Conservation (phyloP, 2,888 invertebrate genomes). For the Acanthococcus lagerstroemiae region DNA sequence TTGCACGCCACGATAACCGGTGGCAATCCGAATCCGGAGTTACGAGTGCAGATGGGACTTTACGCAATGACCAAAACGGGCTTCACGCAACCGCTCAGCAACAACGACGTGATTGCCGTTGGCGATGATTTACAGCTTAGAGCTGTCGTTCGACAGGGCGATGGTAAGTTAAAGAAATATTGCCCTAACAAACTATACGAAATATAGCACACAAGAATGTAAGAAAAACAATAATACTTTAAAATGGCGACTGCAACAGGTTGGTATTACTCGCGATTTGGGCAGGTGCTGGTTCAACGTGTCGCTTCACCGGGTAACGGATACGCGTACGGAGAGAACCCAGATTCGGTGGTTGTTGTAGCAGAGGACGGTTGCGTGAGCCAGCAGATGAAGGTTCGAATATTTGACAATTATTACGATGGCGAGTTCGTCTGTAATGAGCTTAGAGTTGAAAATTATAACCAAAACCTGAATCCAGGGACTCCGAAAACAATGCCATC, state of each 20-base stretch:
- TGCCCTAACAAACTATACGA: neutral
- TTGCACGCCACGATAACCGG: neutral
- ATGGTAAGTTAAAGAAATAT: conserved; percentile 1
- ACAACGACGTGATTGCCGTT: conserved; percentile 2
- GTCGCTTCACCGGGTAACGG: neutral
- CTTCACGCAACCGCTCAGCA: conserved; percentile 1
- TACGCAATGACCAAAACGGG: conserved; percentile 6
- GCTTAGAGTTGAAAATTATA: too few relatives aligned
- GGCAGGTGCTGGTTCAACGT: conserved; percentile 7
- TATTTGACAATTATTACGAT: too few relatives aligned
- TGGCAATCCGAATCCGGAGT: neutral
- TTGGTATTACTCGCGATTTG: conserved; percentile 20
- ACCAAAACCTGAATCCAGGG: too few relatives aligned
- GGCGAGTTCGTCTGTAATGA: too few relatives aligned
- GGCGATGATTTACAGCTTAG: conserved; percentile 9
- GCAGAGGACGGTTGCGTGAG: conserved; percentile 19
- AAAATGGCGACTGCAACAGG: neutral
- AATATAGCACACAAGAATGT: neutral
- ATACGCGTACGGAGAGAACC: conserved; percentile 15
- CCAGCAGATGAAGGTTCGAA: conserved; percentile 12
- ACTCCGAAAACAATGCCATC: neutral
- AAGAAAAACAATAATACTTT: too few relatives aligned
- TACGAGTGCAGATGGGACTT: neutral
- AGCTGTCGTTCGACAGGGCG: conserved; percentile 4
- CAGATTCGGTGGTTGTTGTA: conserved; percentile 11